Base-by-base conservation (phyloP, 2,888 invertebrate genomes). In the Pandemis heparana region DNA sequence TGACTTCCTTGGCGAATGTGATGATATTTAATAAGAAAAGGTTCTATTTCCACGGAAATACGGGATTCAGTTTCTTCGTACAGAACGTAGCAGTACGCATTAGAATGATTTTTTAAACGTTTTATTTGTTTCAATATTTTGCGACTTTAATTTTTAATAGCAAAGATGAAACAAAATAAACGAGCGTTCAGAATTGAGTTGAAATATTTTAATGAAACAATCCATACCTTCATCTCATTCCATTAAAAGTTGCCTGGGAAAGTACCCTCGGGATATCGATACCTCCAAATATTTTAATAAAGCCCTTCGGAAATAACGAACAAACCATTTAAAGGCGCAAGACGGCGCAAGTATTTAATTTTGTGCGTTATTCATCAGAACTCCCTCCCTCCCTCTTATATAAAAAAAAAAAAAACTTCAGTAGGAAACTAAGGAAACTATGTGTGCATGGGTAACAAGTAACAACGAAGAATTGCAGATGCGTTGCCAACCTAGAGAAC, bases 281-380 rank as follows among this genome's bases (percentile, higher is more conserved):
- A 60, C 23, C 23, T 32, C 2, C 41, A 65, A 71, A 51, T 56
- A 63, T 66, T 71, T 65, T 39, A 65, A 66, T 59, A 23, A 71
- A 65, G 16, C 39, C 48, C 39, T 60, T 71, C 6, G 23, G 41
- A 66, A 60, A 71, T 60, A 60, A 71, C 8, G 5, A 14, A 5
- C 39, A 59, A 64, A n/a, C 59, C 60, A 59, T 63, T 70, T 65
- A 51, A 71, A 60, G 7, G 32, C 60, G n/a, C n/a, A 61, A 60
- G 67, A 71, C 51, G 7, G 32, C 60, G n/a, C n/a, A 61, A 60
- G 67, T 61, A 67, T 62, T 41, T 61, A 72, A 60, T 72, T 61
- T 61, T 46, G 14, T 14, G 18, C 32, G 38, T 38, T 59, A 60
- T 6, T 7, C n/a, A n/a, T 16, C 14, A 14, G 32, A n/a, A n/a